These are phyloP conservation scores for Coryphaenoides rupestris DNA, from an alignment of 2,113 vertebrate species.

Conservation along the genomic window DNA sequence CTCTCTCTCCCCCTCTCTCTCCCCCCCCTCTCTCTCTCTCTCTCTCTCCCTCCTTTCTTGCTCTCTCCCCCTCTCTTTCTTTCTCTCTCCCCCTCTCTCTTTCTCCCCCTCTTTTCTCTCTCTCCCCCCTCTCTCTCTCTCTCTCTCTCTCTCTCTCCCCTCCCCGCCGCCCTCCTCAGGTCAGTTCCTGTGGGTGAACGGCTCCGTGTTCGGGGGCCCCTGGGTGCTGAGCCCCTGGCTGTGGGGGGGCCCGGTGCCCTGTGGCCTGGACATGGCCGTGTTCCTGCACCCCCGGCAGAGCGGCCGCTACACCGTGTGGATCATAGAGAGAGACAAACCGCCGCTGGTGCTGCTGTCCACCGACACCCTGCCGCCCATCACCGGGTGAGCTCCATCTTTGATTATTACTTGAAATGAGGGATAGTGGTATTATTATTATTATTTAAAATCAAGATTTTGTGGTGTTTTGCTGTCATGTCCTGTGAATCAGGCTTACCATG, in stretches of 20 bases:
- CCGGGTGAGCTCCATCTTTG: conserved; percentile 57
- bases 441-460: background rate
- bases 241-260: conserved; percentile 76
- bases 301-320: conserved; percentile 81
- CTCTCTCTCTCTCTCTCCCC: background rate
- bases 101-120: background rate
- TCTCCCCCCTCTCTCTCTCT: conserved; percentile 12
- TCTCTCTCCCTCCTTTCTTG: background rate
- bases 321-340: conserved; percentile 72
- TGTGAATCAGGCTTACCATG: too few relatives aligned
- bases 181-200: conserved; percentile 85
- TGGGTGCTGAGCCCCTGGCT: conserved; percentile 92
- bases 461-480: too few relatives aligned
- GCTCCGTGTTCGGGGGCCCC: conserved; percentile 74
- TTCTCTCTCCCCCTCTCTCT: too few relatives aligned
- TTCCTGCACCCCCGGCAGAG: conserved; percentile 81
- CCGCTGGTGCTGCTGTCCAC: conserved; percentile 68
- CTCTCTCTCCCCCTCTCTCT: conserved; percentile 13
- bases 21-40: conserved; percentile 1
- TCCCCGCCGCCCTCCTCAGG: conserved; percentile 65
- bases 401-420: too few relatives aligned
- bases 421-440: too few relatives aligned
- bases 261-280: conserved; percentile 83
- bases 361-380: conserved; percentile 63
- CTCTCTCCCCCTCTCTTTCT: too few relatives aligned